phyloP scores from a whole-genome alignment of 1,140 invertebrate genomes.

The Solenopsis invicta region DNA sequence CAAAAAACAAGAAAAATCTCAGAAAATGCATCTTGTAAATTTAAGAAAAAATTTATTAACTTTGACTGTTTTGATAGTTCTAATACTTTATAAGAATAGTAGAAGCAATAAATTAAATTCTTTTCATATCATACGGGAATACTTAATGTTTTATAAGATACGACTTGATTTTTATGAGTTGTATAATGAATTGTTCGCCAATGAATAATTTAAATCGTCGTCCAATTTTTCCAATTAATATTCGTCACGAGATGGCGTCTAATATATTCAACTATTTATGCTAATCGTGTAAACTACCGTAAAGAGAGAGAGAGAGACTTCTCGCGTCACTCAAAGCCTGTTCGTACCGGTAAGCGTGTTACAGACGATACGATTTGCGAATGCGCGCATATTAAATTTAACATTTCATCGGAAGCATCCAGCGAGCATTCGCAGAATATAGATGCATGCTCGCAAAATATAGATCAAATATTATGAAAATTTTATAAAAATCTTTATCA shows the following conservation, averaged over 20 bases:
- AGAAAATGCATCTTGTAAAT: background rate
- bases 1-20: background rate
- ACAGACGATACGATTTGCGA: background rate
- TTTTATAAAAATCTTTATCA: background rate
- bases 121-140: background rate
- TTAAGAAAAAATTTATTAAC: background rate
- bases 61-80: background rate
- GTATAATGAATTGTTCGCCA: background rate
- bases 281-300: background rate
- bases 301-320: background rate
- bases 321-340: constrained; percentile 32
- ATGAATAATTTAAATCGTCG: background rate
- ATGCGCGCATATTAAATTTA: constrained; percentile 6
- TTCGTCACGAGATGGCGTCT: background rate
- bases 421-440: background rate
- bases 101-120: constrained; percentile 10
- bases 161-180: background rate
- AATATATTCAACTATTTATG: constrained; percentile 29
- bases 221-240: constrained; percentile 10
- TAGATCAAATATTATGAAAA: background rate
- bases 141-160: background rate
- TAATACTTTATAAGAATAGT: background rate
- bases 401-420: constrained; percentile 21
- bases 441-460: background rate
- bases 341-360: background rate